Percentiles rank a stretch among this genome's conserved stretches.
phyloP scores from a whole-genome alignment of 2,113 vertebrate genomes.

The Lepisosteus osseus region DNA sequence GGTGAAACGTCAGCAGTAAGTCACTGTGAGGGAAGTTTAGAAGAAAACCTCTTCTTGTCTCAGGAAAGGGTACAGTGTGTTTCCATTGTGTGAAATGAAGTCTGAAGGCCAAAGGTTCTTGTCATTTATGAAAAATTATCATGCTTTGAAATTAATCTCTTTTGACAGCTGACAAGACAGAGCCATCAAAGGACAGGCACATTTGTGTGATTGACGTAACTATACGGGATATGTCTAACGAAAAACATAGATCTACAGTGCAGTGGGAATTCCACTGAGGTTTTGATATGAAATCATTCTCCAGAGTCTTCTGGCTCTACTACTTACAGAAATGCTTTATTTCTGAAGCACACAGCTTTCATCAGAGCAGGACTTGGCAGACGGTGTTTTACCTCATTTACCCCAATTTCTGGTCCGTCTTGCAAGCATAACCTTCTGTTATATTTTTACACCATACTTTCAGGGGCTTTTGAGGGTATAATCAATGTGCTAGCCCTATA shows the following conservation, averaged over 20 bases:
- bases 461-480: too few species aligned
- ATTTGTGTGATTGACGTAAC: constrained; percentile 21
- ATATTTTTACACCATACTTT: too few species aligned
- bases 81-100: constrained; percentile 3
- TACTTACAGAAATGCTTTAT: too few species aligned
- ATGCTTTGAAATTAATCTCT: constrained; percentile 37
- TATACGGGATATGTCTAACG: background rate
- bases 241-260: background rate
- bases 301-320: background rate
- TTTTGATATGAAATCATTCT: constrained; percentile 8
- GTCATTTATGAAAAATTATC: constrained; percentile 38
- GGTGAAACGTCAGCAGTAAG: too few species aligned
- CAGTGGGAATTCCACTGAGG: background rate
- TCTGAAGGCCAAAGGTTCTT: constrained; percentile 29
- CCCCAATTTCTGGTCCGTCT: background rate
- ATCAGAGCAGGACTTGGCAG: background rate
- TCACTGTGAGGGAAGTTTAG: too few species aligned
- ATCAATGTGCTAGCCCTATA: too few species aligned
- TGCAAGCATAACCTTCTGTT: too few species aligned
- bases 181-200: constrained; percentile 23
- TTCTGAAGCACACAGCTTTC: background rate
- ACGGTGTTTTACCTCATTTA: background rate
- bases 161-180: constrained; percentile 40
- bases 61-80: background rate
- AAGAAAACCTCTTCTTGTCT: too few species aligned